phyloP scores from a whole-genome alignment of 2,888 invertebrate genomes.

The Cheilosia pagana region DNA sequence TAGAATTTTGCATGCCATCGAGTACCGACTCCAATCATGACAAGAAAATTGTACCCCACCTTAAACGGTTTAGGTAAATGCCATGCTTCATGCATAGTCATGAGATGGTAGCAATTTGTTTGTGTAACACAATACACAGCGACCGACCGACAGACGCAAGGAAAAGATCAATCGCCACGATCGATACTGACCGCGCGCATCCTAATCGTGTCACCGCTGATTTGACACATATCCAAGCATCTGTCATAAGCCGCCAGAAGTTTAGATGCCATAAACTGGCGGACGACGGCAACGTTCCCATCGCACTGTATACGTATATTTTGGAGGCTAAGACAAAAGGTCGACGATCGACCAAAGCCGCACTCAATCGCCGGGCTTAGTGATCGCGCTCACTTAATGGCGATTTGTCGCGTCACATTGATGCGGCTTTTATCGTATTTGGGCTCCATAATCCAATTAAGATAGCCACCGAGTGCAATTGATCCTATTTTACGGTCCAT shows the following conservation, averaged over 20 bases:
- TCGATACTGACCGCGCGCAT: constrained; percentile 48
- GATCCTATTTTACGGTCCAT: constrained; percentile 75
- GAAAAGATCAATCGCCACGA: constrained; percentile 67
- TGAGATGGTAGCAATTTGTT: not conserved
- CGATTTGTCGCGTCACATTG: constrained; percentile 62
- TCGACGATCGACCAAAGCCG: constrained; percentile 52
- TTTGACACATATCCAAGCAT: constrained; percentile 75
- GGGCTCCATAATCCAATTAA: constrained; percentile 70
- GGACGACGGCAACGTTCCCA: constrained; percentile 21
- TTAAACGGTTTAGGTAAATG: constrained; percentile 33
- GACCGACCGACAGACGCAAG: not conserved
- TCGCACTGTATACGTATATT: not conserved
- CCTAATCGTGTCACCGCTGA: constrained; percentile 66
- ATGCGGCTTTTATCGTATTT: constrained; percentile 44
- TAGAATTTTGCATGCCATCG: constrained; percentile 58
- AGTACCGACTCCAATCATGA: constrained; percentile 6
- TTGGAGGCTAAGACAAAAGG: constrained; percentile 16
- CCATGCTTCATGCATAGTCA: constrained; percentile 14
- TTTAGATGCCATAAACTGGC: not conserved
- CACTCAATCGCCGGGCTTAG: not conserved
- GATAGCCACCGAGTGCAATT: constrained; percentile 69
- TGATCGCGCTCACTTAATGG: constrained; percentile 54
- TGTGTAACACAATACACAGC: not conserved
- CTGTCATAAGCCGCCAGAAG: constrained; percentile 61
- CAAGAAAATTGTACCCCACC: constrained; percentile 35